Conservation (phyloP, 2,113 vertebrate genomes). For the Dunckerocampus dactyliophorus region DNA sequence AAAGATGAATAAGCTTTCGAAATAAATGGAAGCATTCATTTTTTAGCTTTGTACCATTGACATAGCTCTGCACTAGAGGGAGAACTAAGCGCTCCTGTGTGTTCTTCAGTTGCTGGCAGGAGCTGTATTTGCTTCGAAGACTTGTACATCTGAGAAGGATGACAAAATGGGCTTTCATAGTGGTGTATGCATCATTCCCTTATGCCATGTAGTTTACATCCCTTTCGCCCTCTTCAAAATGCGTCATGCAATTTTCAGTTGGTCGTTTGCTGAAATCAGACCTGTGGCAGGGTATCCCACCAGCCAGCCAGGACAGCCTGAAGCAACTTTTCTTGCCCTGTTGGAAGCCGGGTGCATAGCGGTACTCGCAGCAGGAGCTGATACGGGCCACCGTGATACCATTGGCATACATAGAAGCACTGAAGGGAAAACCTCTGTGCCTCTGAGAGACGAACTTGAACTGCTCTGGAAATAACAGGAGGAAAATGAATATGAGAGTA, state of each 20-base stretch:
- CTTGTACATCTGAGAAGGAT: conserved; percentile 66
- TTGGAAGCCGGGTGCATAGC: conserved; percentile 74
- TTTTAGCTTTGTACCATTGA: conserved; percentile 50
- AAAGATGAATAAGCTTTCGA: conserved; percentile 53
- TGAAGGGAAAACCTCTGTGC: conserved; percentile 75
- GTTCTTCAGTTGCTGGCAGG: conserved; percentile 60
- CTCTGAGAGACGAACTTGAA: conserved; percentile 76
- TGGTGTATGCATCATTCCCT: conserved; percentile 21
- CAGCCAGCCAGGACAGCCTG: conserved; percentile 64
- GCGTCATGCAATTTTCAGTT: conserved; percentile 7
- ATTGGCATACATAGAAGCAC: conserved; percentile 69
- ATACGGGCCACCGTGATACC: conserved; percentile 69
- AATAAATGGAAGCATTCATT: neutral
- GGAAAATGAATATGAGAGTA: neutral
- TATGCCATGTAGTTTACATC: conserved; percentile 24
- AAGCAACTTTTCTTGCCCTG: conserved; percentile 75
- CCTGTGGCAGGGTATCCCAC: conserved; percentile 76
- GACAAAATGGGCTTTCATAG: conserved; percentile 36
- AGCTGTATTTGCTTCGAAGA: conserved; percentile 61
- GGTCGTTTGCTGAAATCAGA: conserved; percentile 33
- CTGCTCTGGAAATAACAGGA: conserved; percentile 52
- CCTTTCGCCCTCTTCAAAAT: conserved; percentile 4
- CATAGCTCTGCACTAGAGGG: conserved; percentile 42
- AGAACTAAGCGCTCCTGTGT: conserved; percentile 52
- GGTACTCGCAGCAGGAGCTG: conserved; percentile 80